Evolutionary conservation across 2,888 invertebrate species (phyloP).

Genomic region (Malachius bipustulatus): DNA sequence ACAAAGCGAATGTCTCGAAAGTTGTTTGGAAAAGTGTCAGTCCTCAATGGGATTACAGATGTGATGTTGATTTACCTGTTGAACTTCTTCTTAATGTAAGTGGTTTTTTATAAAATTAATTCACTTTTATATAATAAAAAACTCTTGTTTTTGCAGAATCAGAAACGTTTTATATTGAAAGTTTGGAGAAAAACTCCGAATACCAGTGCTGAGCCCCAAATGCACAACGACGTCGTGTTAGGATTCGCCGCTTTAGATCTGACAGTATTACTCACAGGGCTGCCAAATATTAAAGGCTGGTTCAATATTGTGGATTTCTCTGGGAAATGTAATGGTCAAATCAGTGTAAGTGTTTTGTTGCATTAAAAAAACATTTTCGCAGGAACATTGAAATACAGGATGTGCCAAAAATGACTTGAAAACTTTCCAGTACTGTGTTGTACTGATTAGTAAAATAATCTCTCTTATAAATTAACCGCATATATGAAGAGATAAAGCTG

Average conservation of each 20-base stretch:
- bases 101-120: too few species aligned
- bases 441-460: too few species aligned
- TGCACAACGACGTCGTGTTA: conserved; percentile 45
- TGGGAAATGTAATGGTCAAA: conserved; percentile 46
- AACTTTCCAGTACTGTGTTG: too few species aligned
- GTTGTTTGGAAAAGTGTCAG: conserved; percentile 40
- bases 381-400: conserved; percentile 6
- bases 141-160: conserved; percentile 39
- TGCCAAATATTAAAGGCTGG: conserved; percentile 47
- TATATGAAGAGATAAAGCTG: too few species aligned
- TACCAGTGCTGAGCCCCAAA: conserved; percentile 38
- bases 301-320: conserved; percentile 51
- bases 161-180: conserved; percentile 47
- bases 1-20: conserved; percentile 36
- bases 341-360: conserved; percentile 45
- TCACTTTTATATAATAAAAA: conserved; percentile 5
- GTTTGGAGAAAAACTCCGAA: conserved; percentile 45
- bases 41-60: conserved; percentile 45
- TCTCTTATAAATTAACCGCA: too few species aligned
- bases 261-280: conserved; percentile 39
- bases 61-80: conserved; percentile 37
- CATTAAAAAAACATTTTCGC: too few species aligned
- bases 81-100: conserved; percentile 45
- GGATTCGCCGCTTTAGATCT: conserved; percentile 50
- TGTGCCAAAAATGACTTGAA: too few species aligned